phyloP scores from a whole-genome alignment of 2,797 vertebrate species.

The Cephalopachus bancanus region DNA sequence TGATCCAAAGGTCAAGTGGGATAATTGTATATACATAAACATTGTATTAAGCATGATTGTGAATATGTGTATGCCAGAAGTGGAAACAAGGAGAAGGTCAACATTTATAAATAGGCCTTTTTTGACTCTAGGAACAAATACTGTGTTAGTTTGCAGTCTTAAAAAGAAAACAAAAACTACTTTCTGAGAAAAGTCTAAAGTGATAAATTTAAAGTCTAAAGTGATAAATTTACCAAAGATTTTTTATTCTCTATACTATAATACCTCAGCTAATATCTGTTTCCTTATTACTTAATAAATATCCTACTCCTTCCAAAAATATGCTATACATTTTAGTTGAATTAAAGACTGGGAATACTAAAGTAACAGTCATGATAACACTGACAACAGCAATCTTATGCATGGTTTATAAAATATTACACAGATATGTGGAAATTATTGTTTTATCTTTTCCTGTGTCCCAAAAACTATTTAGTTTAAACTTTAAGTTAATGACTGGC shows the following conservation, averaged over 20 bases:
- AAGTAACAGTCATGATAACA: background rate
- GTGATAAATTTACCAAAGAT: background rate
- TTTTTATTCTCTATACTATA: background rate
- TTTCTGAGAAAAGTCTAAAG: background rate
- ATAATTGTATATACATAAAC: slow-evolving; percentile 32
- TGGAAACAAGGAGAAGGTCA: background rate
- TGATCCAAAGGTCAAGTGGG: background rate
- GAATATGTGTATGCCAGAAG: background rate
- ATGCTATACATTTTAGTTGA: background rate
- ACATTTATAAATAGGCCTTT: background rate
- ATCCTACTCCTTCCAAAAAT: background rate
- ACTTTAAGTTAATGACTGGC: background rate
- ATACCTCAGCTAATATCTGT: background rate
- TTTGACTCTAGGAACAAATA: background rate
- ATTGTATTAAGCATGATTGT: background rate
- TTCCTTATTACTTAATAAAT: background rate
- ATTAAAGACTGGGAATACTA: background rate
- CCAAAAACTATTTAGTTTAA: background rate
- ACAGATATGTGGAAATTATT: background rate
- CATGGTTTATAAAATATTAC: background rate
- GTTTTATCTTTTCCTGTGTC: background rate
- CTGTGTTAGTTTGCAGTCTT: background rate
- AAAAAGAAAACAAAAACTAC: background rate
- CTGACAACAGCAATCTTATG: background rate
- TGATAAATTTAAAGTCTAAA: too few species aligned